These are phyloP conservation scores for Cacatua alba DNA, from an alignment of 2,113 vertebrate genomes.

Conservation along the genomic window DNA sequence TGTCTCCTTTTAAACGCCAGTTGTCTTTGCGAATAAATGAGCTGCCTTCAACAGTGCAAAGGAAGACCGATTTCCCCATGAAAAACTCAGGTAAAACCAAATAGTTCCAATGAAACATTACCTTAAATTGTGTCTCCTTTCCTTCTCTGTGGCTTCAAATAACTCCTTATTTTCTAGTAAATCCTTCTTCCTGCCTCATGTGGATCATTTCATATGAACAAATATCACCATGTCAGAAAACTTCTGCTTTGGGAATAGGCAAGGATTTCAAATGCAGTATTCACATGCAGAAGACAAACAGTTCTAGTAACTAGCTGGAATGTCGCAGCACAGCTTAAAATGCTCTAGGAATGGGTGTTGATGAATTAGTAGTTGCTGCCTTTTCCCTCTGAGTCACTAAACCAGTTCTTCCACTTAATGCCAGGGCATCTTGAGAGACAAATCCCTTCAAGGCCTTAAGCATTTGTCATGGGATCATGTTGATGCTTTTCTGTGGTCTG, in stretches of 20 bases:
- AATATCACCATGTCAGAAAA: neutral
- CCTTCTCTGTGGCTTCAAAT: neutral
- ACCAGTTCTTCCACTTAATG: conserved; percentile 14
- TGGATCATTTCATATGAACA: neutral
- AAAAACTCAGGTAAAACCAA: conserved; percentile 87
- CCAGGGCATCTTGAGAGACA: neutral
- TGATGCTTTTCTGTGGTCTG: neutral
- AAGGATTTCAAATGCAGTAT: neutral
- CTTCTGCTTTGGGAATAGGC: neutral
- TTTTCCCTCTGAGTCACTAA: conserved; percentile 8
- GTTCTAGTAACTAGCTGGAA: neutral
- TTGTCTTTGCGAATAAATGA: conserved; percentile 95
- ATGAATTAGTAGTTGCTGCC: neutral
- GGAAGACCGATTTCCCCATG: conserved; percentile 95
- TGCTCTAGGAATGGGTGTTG: conserved; percentile 6
- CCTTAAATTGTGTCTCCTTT: neutral
- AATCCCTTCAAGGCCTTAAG: neutral
- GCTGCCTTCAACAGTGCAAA: conserved; percentile 94
- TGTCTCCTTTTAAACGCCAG: conserved; percentile 96
- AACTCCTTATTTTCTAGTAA: neutral
- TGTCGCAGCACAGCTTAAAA: neutral
- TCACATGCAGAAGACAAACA: neutral
- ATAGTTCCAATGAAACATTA: neutral
- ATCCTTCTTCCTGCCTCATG: neutral
- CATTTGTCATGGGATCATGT: neutral